Conservation (phyloP, 1,140 invertebrate genomes). For the Neoseiulus cucumeris region DNA sequence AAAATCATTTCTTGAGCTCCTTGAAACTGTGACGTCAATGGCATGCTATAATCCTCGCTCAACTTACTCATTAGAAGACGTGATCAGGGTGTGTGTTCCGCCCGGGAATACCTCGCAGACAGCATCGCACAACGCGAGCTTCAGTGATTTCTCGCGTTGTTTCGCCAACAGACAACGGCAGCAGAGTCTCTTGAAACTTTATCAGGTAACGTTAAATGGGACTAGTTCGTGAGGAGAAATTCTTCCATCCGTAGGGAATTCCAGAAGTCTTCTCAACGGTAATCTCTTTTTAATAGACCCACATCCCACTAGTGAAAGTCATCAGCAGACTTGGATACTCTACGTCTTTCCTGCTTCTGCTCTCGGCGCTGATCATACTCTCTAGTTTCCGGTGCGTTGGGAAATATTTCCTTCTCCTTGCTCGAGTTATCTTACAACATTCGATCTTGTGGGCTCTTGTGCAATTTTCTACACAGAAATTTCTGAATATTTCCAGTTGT, state of each 20-base stretch:
- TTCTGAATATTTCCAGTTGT: background rate
- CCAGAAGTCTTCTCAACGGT: no score
- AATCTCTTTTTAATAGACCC: slow-evolving; percentile 26
- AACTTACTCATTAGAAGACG: background rate
- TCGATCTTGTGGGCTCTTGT: background rate
- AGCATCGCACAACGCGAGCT: no score
- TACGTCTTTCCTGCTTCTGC: slow-evolving; percentile 41
- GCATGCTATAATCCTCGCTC: background rate
- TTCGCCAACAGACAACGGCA: no score
- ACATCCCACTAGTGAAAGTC: slow-evolving; percentile 38
- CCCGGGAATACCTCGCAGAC: no score
- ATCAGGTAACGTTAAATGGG: no score
- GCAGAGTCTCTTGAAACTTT: no score
- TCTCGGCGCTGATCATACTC: slow-evolving; percentile 43
- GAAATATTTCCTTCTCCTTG: background rate
- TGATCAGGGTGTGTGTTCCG: background rate
- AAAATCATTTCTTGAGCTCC: no score
- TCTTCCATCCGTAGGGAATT: no score
- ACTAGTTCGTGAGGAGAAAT: no score
- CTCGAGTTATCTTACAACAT: background rate
- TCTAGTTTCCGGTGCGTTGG: slow-evolving; percentile 43
- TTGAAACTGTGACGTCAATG: no score
- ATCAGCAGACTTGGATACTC: slow-evolving; percentile 47
- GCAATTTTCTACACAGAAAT: background rate
- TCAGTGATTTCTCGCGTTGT: no score